Conservation (phyloP, 2,113 vertebrate genomes). For the Vulpes lagopus region DNA sequence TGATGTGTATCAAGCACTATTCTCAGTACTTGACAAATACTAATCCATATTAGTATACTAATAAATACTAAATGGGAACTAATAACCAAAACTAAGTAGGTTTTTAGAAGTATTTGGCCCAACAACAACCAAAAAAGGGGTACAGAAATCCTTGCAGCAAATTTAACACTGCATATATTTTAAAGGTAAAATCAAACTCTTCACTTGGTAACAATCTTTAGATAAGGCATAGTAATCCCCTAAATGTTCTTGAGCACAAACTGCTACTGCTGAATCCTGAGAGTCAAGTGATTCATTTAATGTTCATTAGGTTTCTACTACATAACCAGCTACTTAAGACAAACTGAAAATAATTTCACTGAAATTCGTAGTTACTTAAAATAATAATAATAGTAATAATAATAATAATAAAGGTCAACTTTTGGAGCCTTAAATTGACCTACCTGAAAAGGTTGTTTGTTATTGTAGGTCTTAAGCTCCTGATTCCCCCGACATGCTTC, state of each 20-base stretch:
- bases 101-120: background rate
- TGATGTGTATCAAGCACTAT: background rate
- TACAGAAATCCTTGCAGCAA: constrained; percentile 2
- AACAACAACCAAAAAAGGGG: background rate
- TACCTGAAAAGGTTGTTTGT: constrained; percentile 85
- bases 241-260: background rate
- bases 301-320: constrained; percentile 60
- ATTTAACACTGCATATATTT: background rate
- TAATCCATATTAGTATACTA: background rate
- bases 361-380: constrained; percentile 48
- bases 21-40: background rate
- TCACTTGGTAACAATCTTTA: background rate
- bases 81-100: constrained; percentile 30
- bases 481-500: constrained; percentile 85
- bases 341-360: constrained; percentile 63
- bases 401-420: constrained; percentile 68
- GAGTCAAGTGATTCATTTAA: constrained; percentile 46
- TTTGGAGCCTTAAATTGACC: constrained; percentile 82
- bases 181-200: constrained; percentile 15
- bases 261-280: constrained; percentile 6
- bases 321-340: constrained; percentile 60
- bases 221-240: background rate
- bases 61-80: background rate
- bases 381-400: background rate
- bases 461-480: constrained; percentile 86